Evolutionary conservation across 2,888 invertebrate species (phyloP), one percentile per base, ranked within the genome.

Genomic region (Parapristionchus giblindavisi): DNA sequence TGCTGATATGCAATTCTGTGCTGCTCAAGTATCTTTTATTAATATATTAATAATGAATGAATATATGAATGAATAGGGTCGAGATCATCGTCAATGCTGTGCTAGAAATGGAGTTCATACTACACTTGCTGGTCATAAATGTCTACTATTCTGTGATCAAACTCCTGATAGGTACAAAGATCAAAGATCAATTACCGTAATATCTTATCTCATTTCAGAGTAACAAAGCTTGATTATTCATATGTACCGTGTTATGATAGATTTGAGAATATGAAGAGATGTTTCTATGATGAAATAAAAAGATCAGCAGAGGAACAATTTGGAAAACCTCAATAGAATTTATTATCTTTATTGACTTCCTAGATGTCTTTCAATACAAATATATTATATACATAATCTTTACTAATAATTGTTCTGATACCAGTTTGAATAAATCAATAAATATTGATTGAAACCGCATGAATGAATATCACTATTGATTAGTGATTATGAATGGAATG

Each of bases 221-320:
- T 87, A 2, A 83, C 83, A 0, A 82, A 85, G 65, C 78, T 87
- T 17, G 85, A 86, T 66, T 86, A 82, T 77, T 81, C 83, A 29
- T 87, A 83, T 52, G 72, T 72, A 27, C 72, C 72, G 24, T 72
- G 72, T 21, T 72, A 72, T 34, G 72, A 72, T 48, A 38, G 78
- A 38, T 87, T 87, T 70, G 86, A 87, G 56, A 80, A 78, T 38
- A 85, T 87, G 80, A 87, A 86, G 73, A 76, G 83, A 29, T 87
- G 87, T 66, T 86, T 87, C 76, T 87, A 82, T 76, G 83, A 85
- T 65, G 85, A 86, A 43, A 83, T 87, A 58, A 85, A 84, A 54
- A 56, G 66, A n/a, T 76, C 77, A 72, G 84, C 85, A 40, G 84
- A 85, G 71, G 76, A 79, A 52, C 83, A 83, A 73, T 83, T 81